Evolutionary conservation across 2,797 vertebrate species (phyloP), one percentile per base, ranked within the genome.

Genomic region (Spatula clypeata): DNA sequence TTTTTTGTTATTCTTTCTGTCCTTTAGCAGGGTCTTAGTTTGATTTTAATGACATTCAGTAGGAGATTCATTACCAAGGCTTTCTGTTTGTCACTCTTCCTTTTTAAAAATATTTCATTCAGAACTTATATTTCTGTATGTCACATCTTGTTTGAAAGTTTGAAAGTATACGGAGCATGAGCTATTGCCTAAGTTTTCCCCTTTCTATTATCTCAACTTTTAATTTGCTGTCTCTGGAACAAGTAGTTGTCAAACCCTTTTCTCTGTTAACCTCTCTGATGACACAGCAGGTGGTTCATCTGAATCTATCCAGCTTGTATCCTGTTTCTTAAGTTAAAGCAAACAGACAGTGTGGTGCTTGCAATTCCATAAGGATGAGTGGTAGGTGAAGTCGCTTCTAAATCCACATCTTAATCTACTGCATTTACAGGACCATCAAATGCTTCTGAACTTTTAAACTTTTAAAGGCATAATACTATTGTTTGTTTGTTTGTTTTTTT

Each of bases 21-120:
- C 86, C 93, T 97, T 96, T 91, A 96, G 65, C 3, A 9, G 42
- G 51, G 4, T 62, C 61, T 95, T 94, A 82, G 58, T 89, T 90
- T 95, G 47, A 74, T 92, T 97, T 89, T 90, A 95, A 94, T 91
- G 69, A 47, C 73, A 86, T 91, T 91, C 29, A 83, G 40, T 64
- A 83, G 51, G 29, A 85, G 38, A 88, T 54, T 88, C 40, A 91
- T 79, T 95, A 73, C 23, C 79, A 42, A 23, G 34, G 21, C 55
- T 82, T 93, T 73, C 54, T 74, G 0, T 55, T 85, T 74, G 8
- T 24, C 53, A 21, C 10, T 74, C 24, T n/a, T 79, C 20, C 21
- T 49, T 74, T 90, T 81, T 64, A 40, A 11, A 75, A 76, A 32
- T 62, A 26, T 19, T 80, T 94, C 49, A 11, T 54, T 87, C 45